Evolutionary conservation across 2,888 invertebrate genomes (phyloP), one percentile per base, ranked within the genome.

Genomic region (Calameuta idolon): DNA sequence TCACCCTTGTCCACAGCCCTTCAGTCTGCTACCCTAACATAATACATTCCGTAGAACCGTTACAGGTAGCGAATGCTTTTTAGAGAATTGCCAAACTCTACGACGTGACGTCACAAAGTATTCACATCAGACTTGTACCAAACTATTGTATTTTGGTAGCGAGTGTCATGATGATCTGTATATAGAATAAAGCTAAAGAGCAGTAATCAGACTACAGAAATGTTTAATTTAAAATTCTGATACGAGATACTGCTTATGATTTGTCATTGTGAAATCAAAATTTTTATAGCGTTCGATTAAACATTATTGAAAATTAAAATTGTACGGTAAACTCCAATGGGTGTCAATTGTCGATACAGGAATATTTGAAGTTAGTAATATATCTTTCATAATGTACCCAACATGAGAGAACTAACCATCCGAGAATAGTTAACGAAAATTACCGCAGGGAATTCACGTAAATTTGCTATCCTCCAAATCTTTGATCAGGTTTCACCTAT

Each of bases 1-100:
- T 55, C 55, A 55, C 55, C 23, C 23, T 9, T 55, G 55, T 55
- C 35, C 75, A 40, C 68, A 40, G n/a, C 30, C 68, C 40, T 31
- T 37, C 33, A 15, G 37, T 55, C 23, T 34, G 75, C 37, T 35
- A 30, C n/a, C 69, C 40, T 11, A 35, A 34, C 73, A 15, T 31
- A 35, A 34, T 75, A n/a, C 71, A 55, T 75, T 76, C 75, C 76
- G 76, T 35, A 15, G 77, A 40, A 30, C 74, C 33, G 75, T 30
- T 76, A 69, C 69, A 75, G 77, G 69, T 71, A 34, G 35, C 12
- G 11, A 34, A 11, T 73, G 81, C 82, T 86, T 86, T 86, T 85
- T 84, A 82, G 85, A 82, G 68, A 85, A 85, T 85, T 85, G 85
- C 85, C 86, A 86, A 86, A 86, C 85, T 86, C 79, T 71, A 12